phyloP scores from a whole-genome alignment of 37 sponge, comb jelly and placozoan genomes.

The Chondrilla cf. caribensis region DNA sequence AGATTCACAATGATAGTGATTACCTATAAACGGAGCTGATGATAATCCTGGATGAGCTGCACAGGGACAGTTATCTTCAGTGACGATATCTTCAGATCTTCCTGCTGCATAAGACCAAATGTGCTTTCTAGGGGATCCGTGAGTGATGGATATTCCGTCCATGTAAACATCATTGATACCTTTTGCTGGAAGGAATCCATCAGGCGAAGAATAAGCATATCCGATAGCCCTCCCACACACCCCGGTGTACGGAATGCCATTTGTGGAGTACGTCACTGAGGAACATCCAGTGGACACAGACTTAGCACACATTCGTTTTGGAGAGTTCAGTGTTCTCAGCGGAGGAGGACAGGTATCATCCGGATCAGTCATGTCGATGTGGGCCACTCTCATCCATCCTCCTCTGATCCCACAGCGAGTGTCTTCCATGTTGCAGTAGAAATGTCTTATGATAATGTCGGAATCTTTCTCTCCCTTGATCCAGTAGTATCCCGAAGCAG shows the following conservation, averaged over 20 bases:
- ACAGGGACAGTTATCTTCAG: background rate
- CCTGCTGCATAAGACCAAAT: background rate
- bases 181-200: background rate
- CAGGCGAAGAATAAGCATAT: background rate
- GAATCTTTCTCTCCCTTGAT: no score
- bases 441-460: no score
- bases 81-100: background rate
- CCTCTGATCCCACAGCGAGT: background rate
- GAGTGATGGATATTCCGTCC: constrained; percentile 4
- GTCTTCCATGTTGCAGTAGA: no score
- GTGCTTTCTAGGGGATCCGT: background rate
- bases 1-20: background rate
- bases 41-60: background rate
- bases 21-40: background rate
- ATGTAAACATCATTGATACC: constrained; percentile 4
- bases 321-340: background rate
- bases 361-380: background rate
- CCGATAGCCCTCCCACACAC: constrained; percentile 16
- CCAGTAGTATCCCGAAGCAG: no score
- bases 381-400: constrained; percentile 14
- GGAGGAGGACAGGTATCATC: background rate
- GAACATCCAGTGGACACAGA: constrained; percentile 4
- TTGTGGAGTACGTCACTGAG: background rate
- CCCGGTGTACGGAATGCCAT: background rate
- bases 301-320: constrained; percentile 10